Conservation (phyloP, 2,113 vertebrate genomes). For the Puntigrus tetrazona region DNA sequence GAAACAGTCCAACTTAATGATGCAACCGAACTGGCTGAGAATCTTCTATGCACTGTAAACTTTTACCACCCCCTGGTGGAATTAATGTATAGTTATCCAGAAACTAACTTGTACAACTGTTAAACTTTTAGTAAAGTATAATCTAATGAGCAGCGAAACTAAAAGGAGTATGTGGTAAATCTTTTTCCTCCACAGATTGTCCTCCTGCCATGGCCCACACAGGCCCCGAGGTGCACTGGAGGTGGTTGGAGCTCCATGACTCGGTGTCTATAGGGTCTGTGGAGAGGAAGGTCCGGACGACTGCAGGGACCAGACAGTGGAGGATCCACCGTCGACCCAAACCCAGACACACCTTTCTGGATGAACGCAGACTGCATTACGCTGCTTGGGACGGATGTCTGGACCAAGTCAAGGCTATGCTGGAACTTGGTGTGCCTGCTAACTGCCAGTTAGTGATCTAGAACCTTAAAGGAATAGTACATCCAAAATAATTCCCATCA, state of each 20-base stretch:
- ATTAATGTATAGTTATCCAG: background rate
- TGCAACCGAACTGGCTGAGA: background rate
- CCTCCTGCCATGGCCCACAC: conserved; percentile 51
- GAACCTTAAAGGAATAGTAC: background rate
- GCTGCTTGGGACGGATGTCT: conserved; percentile 60
- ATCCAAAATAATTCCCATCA: background rate
- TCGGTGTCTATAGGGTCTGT: conserved; percentile 58
- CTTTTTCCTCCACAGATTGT: background rate
- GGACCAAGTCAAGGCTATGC: conserved; percentile 60
- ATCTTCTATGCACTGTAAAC: background rate
- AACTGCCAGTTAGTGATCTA: conserved; percentile 62
- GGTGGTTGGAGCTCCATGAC: conserved; percentile 65
- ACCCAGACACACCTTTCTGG: conserved; percentile 45
- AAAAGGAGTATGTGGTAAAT: background rate
- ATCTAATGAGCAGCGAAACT: background rate
- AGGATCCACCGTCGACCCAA: conserved; percentile 50
- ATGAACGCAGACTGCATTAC: conserved; percentile 56
- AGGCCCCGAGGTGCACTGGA: conserved; percentile 56
- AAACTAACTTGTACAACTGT: background rate
- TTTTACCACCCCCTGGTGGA: conserved; percentile 27
- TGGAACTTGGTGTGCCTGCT: conserved; percentile 59
- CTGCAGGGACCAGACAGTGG: conserved; percentile 54
- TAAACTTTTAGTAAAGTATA: background rate
- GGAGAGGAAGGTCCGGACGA: conserved; percentile 54
- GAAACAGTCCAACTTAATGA: background rate